Conservation (phyloP, 2,797 vertebrate genomes). For the Eulemur albifrons region DNA sequence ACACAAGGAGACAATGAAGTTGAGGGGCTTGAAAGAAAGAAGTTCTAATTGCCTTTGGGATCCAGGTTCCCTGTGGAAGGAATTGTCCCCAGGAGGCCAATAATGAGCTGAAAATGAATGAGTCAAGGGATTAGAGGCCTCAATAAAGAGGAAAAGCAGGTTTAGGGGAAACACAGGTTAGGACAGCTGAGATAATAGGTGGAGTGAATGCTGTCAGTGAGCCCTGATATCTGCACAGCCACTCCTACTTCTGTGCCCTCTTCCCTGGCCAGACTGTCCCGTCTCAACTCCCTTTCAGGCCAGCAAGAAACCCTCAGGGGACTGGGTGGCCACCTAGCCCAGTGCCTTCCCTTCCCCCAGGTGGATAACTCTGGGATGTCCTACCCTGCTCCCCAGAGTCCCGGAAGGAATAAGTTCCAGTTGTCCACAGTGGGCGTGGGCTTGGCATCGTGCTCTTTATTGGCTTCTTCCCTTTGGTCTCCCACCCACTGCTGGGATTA, state of each 20-base stretch:
- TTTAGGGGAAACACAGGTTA: not conserved
- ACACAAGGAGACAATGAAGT: conserved; percentile 40
- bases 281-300: not conserved
- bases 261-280: not conserved
- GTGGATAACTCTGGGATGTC: not conserved
- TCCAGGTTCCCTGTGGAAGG: conserved; percentile 22
- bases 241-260: not conserved
- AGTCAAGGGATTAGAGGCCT: not conserved
- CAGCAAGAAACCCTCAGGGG: not conserved
- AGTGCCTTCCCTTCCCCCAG: not conserved
- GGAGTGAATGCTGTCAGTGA: not conserved
- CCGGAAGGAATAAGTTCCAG: not conserved
- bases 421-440: not conserved
- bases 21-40: not conserved
- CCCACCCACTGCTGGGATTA: not conserved
- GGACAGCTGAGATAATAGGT: not conserved
- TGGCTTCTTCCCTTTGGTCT: not conserved
- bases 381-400: not conserved
- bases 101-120: not conserved
- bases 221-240: not conserved
- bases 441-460: not conserved
- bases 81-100: conserved; percentile 13
- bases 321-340: rapidly evolving
- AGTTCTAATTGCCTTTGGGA: not conserved
- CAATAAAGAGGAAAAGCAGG: not conserved